Conservation (phyloP, 2,888 invertebrate species). For the Notocelia uddmanniana region DNA sequence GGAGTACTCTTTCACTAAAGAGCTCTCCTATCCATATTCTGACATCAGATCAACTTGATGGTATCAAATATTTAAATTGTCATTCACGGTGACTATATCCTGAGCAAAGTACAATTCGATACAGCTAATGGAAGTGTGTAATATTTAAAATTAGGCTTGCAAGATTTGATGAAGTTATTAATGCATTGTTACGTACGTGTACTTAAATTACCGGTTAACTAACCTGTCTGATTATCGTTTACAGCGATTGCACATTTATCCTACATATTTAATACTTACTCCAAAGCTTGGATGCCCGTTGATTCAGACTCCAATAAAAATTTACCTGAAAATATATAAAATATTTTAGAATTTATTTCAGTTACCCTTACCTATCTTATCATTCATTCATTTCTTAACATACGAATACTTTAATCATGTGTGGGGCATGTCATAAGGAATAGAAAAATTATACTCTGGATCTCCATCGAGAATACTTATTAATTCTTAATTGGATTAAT, state of each 20-base stretch:
- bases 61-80: too few relatives aligned
- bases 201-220: too few relatives aligned
- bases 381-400: neutral
- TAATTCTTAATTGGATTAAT: constrained; percentile 32
- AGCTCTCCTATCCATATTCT: too few relatives aligned
- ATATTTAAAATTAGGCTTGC: too few relatives aligned
- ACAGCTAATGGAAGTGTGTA: too few relatives aligned
- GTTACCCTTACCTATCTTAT: neutral
- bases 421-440: neutral
- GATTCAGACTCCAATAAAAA: neutral
- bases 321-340: constrained; percentile 13
- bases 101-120: too few relatives aligned
- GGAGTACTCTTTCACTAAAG: too few relatives aligned
- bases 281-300: neutral
- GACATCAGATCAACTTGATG: too few relatives aligned
- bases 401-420: neutral
- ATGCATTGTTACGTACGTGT: too few relatives aligned
- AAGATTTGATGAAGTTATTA: too few relatives aligned
- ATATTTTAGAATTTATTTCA: neutral
- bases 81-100: too few relatives aligned
- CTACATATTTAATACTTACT: neutral
- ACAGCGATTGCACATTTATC: neutral
- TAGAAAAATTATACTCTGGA: neutral
- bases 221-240: neutral
- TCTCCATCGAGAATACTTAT: constrained; percentile 10